phyloP scores from a whole-genome alignment of 2,113 vertebrate species.

The Pelusios castaneus region DNA sequence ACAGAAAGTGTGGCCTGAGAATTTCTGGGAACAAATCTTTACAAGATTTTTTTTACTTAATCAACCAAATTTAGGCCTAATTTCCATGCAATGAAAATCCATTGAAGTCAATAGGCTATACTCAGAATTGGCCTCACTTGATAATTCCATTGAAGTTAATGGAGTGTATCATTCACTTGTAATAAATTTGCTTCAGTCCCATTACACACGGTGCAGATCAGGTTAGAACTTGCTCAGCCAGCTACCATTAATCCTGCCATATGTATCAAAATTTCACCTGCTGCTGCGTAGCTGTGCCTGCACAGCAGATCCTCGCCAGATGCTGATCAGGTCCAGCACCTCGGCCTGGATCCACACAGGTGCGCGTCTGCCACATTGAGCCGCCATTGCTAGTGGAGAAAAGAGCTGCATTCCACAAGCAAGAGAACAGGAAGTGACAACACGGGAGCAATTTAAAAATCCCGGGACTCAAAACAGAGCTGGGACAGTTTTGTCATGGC shows the following conservation, averaged over 20 bases:
- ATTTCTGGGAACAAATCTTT: neutral
- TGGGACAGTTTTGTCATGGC: too few species aligned
- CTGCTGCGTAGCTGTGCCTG: too few species aligned
- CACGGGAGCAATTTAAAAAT: too few species aligned
- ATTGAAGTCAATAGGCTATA: neutral
- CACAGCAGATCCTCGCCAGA: too few species aligned
- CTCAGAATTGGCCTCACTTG: neutral
- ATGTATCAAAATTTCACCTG: too few species aligned
- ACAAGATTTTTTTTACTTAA: neutral
- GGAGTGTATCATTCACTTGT: neutral
- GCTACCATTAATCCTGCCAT: neutral
- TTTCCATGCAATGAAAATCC: neutral
- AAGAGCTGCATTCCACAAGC: too few species aligned
- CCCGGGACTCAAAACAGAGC: too few species aligned
- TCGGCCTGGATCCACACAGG: too few species aligned
- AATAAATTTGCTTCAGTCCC: neutral
- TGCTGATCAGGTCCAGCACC: too few species aligned
- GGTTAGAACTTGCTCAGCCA: neutral
- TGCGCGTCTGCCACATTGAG: too few species aligned
- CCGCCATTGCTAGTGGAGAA: too few species aligned
- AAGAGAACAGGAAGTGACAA: too few species aligned
- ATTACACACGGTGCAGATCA: neutral
- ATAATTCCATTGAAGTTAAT: neutral
- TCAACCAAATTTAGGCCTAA: neutral
- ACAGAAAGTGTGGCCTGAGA: neutral